Base-by-base conservation (phyloP, 2,797 vertebrate species). In the Morelia viridis region DNA sequence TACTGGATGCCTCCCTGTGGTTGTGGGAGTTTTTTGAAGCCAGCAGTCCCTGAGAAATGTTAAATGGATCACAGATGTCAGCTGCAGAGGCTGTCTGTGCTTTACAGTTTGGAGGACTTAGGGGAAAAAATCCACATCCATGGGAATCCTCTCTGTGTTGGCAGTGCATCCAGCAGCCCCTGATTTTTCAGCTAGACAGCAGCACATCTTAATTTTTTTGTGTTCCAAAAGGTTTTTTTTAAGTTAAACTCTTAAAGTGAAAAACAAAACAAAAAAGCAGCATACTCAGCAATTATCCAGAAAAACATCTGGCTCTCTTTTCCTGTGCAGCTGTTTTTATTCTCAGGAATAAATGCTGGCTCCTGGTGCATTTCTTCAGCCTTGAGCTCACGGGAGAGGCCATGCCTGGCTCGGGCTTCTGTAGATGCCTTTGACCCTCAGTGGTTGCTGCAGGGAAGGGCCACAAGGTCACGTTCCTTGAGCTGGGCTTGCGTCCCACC, bases 291-390 rank as follows among this genome's bases (percentile, higher is more conserved):
- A 80, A 89, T 87, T 87, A 92, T 95, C 95, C 93, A 94, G 94
- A 90, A 94, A 92, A 94, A 93, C 91, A 61, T 92, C 93, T 96
- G 96, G 95, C 95, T 93, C 93, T 92, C 91, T 89, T 94, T 94
- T 94, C 22, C 93, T 85, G 68, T 94, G 92, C 96, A 95, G 96
- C 95, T 96, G 96, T 60, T 95, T 97, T 92, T 91, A 61, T 93
- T 96, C 95, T 96, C 3, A 5, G 94, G 95, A 95, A 93, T 91
- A 89, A 85, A 1, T 94, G 93, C 93, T 85, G 91, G 94, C 94
- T 94, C 92, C 95, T 93, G 76, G 87, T 92, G 93, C 88, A 56
- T 95, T 93, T 90, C 94, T 96, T 91, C 76, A 46, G 22, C 76
- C 76, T 80, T 80, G 24, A 46, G 22, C 41, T 80, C 41, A 24